Evolutionary conservation across 2,113 vertebrate species (phyloP), one percentile per base, ranked within the genome.

Genomic region (Heloderma charlesbogerti): DNA sequence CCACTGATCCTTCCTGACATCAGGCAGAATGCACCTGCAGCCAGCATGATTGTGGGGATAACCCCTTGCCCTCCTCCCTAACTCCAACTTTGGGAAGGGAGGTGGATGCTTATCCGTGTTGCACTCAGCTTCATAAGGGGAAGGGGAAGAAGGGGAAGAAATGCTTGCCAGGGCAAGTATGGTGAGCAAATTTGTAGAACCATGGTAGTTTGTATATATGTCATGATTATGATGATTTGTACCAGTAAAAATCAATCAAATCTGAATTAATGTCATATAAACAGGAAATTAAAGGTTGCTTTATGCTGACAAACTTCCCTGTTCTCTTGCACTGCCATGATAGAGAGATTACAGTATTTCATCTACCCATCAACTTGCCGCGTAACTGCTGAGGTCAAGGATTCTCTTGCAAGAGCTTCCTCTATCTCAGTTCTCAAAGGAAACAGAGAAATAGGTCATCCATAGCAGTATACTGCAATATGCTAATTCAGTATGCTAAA

Each of bases 151-250:
- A 20, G 63, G 6, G 15, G 27, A 57, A 10, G 54, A 18, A 27
- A 54, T 71, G 5, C 22, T 74, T 51, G 29, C 20, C 40, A 75
- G 10, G 37, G 9, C 31, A 74, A 84, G 10, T 25, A 74, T 22
- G 31, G 57, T 66, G 34, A 85, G 34, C 12, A 90, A 90, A 90
- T 77, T 48, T 78, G 43, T 84, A 37, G 7, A 51, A 48, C 25
- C 7, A 43, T 90, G 72, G 13, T 43, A 66, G 75, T 85, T 78
- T 84, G 40, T 27, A 31, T 5, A 34, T 43, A 71, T 22, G 51
- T 80, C 88, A 96, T 91, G 95, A 96, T 93, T 93, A 95, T 95
- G 91, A 96, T 95, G 86, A 94, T 95, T 93, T 94, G 96, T 95
- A 92, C 94, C 84, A 20, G 10, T 92, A 87, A 54, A 91, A 94